Evolutionary conservation across 1,140 invertebrate genomes (phyloP), one percentile per base, ranked within the genome.

Genomic region (Tetramorium simillimum): DNA sequence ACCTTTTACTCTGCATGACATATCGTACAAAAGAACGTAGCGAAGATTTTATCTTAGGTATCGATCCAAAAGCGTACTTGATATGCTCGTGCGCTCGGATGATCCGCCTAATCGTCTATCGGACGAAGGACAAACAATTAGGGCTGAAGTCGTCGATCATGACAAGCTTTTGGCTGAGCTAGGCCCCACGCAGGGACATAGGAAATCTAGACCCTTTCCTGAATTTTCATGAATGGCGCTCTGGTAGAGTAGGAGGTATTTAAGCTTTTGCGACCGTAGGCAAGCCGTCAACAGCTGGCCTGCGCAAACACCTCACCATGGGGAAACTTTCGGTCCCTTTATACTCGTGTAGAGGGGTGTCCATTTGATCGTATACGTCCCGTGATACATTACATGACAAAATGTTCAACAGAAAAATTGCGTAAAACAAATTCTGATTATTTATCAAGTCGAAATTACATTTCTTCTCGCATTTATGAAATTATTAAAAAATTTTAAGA

Each of bases 201-300:
- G 69, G 49, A 69, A 86, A 69, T 89, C 40, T 28, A 60, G n/a
- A 58, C 63, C 85, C 67, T 60, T 87, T 72, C 60, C 76, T 70
- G 80, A 78, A 90, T 89, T 89, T 90, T 85, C 80, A 78, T 51
- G 70, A 21, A 90, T 72, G 82, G 53, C 63, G 65, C 18, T 37
- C 51, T 70, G 89, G 82, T 78, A 77, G 73, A 77, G 67, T 85
- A 78, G 87, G 78, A 78, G 87, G 78, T 76, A 89, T 58, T 91
- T 89, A 88, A 91, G 75, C 67, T 90, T 88, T 90, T 85, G 86
- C 88, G 85, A 89, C 84, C 75, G 80, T 88, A 49, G 87, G 87
- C 86, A 58, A 86, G 62, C 88, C 89, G 88, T 90, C 89, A 88
- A 91, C 91, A 92, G 86, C 91, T 92, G 91, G 86, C 76, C 72